These are phyloP conservation scores for Monopis laevigella DNA, from an alignment of 2,888 invertebrate species.

Conservation along the genomic window DNA sequence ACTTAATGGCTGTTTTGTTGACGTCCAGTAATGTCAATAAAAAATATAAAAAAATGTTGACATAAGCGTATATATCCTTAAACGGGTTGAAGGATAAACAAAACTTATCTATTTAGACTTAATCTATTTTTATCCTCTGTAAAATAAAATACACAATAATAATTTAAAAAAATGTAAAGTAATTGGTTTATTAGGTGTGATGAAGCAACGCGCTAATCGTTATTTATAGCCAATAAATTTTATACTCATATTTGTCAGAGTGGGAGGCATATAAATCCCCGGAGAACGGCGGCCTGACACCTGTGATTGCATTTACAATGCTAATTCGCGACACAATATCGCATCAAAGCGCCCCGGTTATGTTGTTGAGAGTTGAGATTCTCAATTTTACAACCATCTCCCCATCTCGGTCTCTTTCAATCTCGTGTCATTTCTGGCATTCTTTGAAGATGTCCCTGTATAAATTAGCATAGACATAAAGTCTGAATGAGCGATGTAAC, in stretches of 20 bases:
- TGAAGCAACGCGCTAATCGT: constrained; percentile 40
- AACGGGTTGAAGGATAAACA: constrained; percentile 3
- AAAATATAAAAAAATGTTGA: constrained; percentile 1
- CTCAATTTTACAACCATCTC: constrained; percentile 24
- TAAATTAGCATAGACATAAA: too few relatives aligned
- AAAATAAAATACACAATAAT: background rate
- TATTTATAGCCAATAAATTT: constrained; percentile 58
- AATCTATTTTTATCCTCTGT: too few relatives aligned
- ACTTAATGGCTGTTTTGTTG: constrained; percentile 40
- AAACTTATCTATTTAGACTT: background rate
- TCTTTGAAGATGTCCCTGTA: too few relatives aligned
- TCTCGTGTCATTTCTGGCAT: too few relatives aligned
- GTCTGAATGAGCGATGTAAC: too few relatives aligned
- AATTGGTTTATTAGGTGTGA: constrained; percentile 41
- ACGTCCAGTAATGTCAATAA: constrained; percentile 3
- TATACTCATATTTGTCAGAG: constrained; percentile 48
- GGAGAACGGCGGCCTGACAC: constrained; percentile 57
- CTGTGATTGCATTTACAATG: constrained; percentile 68
- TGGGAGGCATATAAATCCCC: constrained; percentile 61
- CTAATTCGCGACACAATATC: constrained; percentile 59
- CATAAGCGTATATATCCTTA: constrained; percentile 5
- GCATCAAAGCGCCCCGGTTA: constrained; percentile 23
- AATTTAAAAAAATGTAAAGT: constrained; percentile 21
- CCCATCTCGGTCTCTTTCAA: too few relatives aligned
- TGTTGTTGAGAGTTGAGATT: constrained; percentile 18